Percentiles rank a stretch among this genome's conserved stretches.
phyloP scores from a whole-genome alignment of 2,797 vertebrate genomes.

The Schizothorax lantsangensis region DNA sequence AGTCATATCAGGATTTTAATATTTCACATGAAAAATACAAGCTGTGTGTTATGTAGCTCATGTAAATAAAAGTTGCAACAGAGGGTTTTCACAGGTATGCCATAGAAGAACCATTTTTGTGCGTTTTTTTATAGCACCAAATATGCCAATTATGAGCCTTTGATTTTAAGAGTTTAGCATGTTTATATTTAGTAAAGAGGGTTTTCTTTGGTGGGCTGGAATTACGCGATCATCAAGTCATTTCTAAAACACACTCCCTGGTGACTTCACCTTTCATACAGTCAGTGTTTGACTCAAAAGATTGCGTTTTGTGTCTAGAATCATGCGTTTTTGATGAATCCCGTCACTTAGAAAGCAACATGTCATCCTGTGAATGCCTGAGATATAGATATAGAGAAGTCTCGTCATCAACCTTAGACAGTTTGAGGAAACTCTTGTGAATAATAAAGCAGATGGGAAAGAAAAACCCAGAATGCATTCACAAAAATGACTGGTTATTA shows the following conservation, averaged over 20 bases:
- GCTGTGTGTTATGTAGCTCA: neutral
- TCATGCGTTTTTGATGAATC: neutral
- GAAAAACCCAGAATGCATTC: neutral
- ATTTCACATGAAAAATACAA: neutral
- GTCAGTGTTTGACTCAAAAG: neutral
- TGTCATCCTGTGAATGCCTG: neutral
- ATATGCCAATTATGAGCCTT: neutral
- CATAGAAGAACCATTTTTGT: neutral
- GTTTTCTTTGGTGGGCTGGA: slow-evolving; percentile 31
- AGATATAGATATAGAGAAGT: neutral
- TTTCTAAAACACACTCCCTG: slow-evolving; percentile 13
- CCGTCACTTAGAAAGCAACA: neutral
- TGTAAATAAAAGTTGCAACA: neutral
- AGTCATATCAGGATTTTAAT: neutral
- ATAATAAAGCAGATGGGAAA: neutral
- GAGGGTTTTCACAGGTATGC: neutral
- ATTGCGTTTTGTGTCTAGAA: neutral
- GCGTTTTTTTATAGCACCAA: neutral
- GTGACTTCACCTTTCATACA: slow-evolving; percentile 12
- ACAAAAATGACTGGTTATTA: neutral
- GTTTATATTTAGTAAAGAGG: neutral
- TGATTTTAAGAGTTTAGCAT: neutral
- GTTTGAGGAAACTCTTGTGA: neutral
- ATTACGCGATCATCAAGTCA: slow-evolving; percentile 32
- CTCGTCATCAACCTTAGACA: neutral